Percentiles rank a stretch among this genome's conserved stretches.
These are phyloP conservation scores for Salminus brasiliensis DNA, from an alignment of 2,113 vertebrate genomes.

Conservation along the genomic window DNA sequence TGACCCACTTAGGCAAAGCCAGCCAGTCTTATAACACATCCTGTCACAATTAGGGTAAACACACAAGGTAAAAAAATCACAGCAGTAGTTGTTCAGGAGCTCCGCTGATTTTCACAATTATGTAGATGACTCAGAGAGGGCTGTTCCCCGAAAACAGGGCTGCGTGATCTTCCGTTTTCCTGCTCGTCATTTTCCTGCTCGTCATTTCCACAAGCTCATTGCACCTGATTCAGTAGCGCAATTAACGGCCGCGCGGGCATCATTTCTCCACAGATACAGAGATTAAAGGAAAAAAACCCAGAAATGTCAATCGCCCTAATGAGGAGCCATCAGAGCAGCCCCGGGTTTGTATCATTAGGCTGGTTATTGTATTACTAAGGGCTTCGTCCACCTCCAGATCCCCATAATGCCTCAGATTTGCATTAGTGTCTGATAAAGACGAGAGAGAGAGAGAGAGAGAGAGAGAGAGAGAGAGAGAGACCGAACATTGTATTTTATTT, in stretches of 20 bases:
- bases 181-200: conserved; percentile 63
- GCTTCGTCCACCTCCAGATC: background rate
- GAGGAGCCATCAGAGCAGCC: conserved; percentile 59
- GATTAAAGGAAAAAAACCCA: conserved; percentile 55
- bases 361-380: conserved; percentile 37
- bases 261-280: conserved; percentile 14
- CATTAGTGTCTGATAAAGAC: background rate
- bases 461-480: no score
- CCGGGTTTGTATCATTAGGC: conserved; percentile 61
- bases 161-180: background rate
- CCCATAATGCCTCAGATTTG: background rate
- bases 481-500: no score
- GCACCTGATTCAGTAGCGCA: conserved; percentile 60
- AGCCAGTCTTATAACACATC: background rate
- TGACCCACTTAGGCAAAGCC: background rate
- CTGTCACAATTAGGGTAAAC: background rate
- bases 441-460: no score
- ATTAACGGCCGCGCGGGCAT: conserved; percentile 56
- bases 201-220: conserved; percentile 71
- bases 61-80: background rate
- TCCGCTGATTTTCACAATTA: conserved; percentile 38
- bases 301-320: conserved; percentile 72
- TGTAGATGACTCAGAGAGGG: conserved; percentile 33
- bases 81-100: background rate
- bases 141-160: background rate